Percentiles rank a stretch among this genome's conserved stretches.
phyloP scores from a whole-genome alignment of 2,113 vertebrate genomes.

The Pollimyrus isidori region DNA sequence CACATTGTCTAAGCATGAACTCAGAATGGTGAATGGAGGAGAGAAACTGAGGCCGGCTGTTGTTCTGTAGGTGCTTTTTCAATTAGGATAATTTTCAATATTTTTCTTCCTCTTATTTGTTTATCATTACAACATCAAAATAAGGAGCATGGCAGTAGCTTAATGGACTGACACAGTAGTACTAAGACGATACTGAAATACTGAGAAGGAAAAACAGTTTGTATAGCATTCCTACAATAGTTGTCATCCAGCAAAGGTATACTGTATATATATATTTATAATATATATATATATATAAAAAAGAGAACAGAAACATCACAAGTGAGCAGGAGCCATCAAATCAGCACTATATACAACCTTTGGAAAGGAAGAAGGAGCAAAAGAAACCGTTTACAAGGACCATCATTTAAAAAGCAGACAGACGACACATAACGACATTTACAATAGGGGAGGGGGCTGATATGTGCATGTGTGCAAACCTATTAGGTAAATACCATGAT shows the following conservation, averaged over 20 bases:
- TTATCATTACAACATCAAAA: constrained; percentile 74
- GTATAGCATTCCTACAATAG: constrained; percentile 89
- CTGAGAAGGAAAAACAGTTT: constrained; percentile 84
- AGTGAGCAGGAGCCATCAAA: constrained; percentile 67
- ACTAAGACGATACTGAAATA: constrained; percentile 95
- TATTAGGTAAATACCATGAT: constrained; percentile 89
- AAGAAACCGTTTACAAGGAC: constrained; percentile 79
- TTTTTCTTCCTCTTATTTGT: constrained; percentile 38
- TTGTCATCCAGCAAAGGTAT: constrained; percentile 73
- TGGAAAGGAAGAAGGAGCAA: constrained; percentile 88
- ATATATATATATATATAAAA: constrained; percentile 44
- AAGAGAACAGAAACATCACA: constrained; percentile 62
- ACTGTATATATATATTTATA: constrained; percentile 36
- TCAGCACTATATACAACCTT: constrained; percentile 97
- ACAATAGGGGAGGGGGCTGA: constrained; percentile 62
- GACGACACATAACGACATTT: constrained; percentile 79
- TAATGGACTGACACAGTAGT: constrained; percentile 94
- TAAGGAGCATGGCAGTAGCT: constrained; percentile 82
- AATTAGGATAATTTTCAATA: constrained; percentile 33
- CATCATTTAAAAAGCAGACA: constrained; percentile 79
- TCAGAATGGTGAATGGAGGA: constrained; percentile 63
- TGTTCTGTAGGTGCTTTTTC: constrained; percentile 56
- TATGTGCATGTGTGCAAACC: constrained; percentile 86
- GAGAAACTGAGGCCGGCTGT: constrained; percentile 54
- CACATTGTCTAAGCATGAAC: constrained; percentile 75